Conservation (phyloP, 2,888 invertebrate genomes). For the Platypus cylindrus region DNA sequence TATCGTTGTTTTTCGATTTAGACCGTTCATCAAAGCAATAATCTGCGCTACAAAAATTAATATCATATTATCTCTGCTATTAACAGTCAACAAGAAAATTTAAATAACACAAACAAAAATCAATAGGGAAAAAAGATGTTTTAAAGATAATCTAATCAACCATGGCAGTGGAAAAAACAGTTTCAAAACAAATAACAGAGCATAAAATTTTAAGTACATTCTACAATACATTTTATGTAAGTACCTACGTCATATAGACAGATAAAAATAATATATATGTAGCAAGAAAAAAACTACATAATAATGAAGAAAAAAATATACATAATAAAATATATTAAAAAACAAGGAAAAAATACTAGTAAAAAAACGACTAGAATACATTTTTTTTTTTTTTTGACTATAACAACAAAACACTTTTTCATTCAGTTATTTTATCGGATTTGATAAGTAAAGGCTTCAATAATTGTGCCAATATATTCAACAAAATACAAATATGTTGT, state of each 20-base stretch:
- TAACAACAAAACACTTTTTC: slow-evolving; percentile 25
- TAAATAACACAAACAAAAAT: no score
- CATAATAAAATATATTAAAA: neutral
- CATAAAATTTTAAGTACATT: no score
- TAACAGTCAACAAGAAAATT: no score
- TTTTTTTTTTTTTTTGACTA: slow-evolving; percentile 17
- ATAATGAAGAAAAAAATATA: neutral
- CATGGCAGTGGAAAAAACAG: no score
- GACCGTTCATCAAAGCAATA: no score
- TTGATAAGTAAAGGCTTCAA: neutral
- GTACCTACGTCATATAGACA: slow-evolving; percentile 19
- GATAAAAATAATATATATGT: slow-evolving; percentile 27
- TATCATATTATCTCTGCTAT: no score
- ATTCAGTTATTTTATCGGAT: neutral
- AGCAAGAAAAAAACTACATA: slow-evolving; percentile 12
- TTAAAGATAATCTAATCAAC: no score
- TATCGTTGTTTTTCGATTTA: no score
- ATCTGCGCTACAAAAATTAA: no score
- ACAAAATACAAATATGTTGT: neutral
- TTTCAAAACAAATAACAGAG: no score
- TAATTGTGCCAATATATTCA: neutral
- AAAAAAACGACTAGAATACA: neutral
- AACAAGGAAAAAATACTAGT: neutral
- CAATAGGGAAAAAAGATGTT: no score
- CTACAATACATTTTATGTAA: neutral